Percentiles rank a stretch among this genome's conserved stretches.
Conservation (phyloP, 1,140 invertebrate species). For the Penaeus indicus region DNA sequence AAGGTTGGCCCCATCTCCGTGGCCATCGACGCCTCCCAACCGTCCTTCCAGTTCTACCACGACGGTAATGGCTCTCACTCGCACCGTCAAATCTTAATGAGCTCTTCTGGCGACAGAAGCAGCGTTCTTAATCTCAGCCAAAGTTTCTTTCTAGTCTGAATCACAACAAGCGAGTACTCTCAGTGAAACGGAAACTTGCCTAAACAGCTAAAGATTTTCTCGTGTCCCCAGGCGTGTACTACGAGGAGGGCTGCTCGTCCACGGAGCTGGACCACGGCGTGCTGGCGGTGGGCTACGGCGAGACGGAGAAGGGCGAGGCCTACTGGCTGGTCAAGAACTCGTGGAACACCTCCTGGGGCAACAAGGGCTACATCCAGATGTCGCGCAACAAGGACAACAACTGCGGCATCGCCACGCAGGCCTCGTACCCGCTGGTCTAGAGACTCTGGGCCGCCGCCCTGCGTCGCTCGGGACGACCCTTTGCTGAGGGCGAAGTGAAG, state of each 20-base stretch:
- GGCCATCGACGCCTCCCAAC: conserved; percentile 76
- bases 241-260: conserved; percentile 78
- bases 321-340: conserved; percentile 91
- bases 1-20: conserved; percentile 86
- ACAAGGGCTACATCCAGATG: conserved; percentile 91
- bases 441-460: neutral
- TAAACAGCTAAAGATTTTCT: too few species aligned
- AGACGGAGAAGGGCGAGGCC: conserved; percentile 76
- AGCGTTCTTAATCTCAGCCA: too few species aligned
- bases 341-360: conserved; percentile 87
- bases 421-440: conserved; percentile 88
- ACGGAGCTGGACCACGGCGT: conserved; percentile 89
- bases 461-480: too few species aligned
- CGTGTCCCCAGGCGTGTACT: conserved; percentile 76
- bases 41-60: conserved; percentile 83
- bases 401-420: conserved; percentile 88
- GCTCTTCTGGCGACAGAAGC: too few species aligned
- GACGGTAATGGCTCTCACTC: conserved; percentile 71
- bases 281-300: conserved; percentile 71
- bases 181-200: too few species aligned
- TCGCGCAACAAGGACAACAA: conserved; percentile 87
- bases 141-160: too few species aligned
- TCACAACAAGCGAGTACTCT: too few species aligned
- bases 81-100: too few species aligned
- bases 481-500: too few species aligned